phyloP scores from a whole-genome alignment of 2,888 invertebrate genomes.

The Pyrochroa serraticornis region DNA sequence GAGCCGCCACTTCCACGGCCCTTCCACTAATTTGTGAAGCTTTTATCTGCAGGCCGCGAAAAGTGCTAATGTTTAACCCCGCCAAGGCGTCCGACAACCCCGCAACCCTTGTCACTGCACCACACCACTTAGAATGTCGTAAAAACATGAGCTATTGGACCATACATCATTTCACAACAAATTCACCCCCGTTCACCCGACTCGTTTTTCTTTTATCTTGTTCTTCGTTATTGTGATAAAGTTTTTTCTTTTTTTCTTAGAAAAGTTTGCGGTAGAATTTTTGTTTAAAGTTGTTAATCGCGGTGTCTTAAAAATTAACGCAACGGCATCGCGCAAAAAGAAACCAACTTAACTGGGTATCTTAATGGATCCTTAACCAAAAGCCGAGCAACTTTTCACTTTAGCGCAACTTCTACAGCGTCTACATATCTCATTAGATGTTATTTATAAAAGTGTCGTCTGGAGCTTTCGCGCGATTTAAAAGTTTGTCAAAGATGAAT shows the following conservation, averaged over 20 bases:
- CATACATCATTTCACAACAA: slow-evolving; percentile 48
- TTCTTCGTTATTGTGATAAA: slow-evolving; percentile 21
- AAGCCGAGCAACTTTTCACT: slow-evolving; percentile 35
- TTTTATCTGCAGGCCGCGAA: slow-evolving; percentile 52
- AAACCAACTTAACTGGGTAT: slow-evolving; percentile 8
- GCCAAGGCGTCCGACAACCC: slow-evolving; percentile 36
- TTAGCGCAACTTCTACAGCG: slow-evolving; percentile 36
- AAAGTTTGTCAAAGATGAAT: slow-evolving; percentile 17
- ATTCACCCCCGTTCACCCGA: slow-evolving; percentile 33
- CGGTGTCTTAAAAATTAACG: not conserved
- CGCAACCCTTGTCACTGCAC: slow-evolving; percentile 39
- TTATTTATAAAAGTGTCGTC: slow-evolving; percentile 38
- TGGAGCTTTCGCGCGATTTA: slow-evolving; percentile 9
- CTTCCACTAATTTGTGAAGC: slow-evolving; percentile 53
- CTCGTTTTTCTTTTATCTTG: slow-evolving; percentile 15
- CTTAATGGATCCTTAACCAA: slow-evolving; percentile 22
- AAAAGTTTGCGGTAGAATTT: not conserved
- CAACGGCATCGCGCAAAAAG: not conserved
- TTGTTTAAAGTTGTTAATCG: too few species aligned
- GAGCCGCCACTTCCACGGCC: slow-evolving; percentile 42
- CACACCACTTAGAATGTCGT: slow-evolving; percentile 34
- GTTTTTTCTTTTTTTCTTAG: slow-evolving; percentile 1
- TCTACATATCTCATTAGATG: slow-evolving; percentile 41
- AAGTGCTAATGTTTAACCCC: slow-evolving; percentile 55
- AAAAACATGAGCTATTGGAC: slow-evolving; percentile 48